Evolutionary conservation across 2,113 vertebrate genomes (phyloP).

Genomic region (Nestor notabilis): DNA sequence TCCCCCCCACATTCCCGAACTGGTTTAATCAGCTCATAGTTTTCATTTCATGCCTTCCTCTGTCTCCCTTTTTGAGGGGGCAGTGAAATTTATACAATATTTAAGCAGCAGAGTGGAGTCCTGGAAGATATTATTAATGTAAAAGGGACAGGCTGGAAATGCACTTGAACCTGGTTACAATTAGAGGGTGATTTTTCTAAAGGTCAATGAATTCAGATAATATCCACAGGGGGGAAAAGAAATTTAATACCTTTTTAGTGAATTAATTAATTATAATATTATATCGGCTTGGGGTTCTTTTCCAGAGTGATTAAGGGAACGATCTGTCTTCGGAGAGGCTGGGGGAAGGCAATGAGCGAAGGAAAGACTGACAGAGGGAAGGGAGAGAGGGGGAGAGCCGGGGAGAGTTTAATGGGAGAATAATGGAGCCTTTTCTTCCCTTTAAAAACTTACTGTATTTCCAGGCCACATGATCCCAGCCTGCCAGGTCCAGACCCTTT

Average conservation of each 20-base stretch:
- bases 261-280: constrained; percentile 99
- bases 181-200: constrained; percentile 98
- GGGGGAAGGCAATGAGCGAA: constrained; percentile 26
- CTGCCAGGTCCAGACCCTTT: not conserved
- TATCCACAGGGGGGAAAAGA: constrained; percentile 95
- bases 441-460: constrained; percentile 47
- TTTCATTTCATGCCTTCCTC: constrained; percentile 63
- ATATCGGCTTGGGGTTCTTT: constrained; percentile 96
- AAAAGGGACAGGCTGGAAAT: constrained; percentile 91
- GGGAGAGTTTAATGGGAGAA: constrained; percentile 55
- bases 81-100: constrained; percentile 86
- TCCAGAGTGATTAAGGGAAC: constrained; percentile 99
- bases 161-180: constrained; percentile 91
- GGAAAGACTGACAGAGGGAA: constrained; percentile 64
- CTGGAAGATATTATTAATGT: constrained; percentile 86
- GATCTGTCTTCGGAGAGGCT: constrained; percentile 83
- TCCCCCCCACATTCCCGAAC: not conserved
- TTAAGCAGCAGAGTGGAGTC: constrained; percentile 79
- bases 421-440: constrained; percentile 69
- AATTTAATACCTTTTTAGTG: constrained; percentile 99
- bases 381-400: constrained; percentile 24
- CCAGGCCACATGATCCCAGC: not conserved
- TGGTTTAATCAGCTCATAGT: constrained; percentile 64
- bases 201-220: constrained; percentile 99
- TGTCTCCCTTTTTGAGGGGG: constrained; percentile 68